Evolutionary conservation across 2,113 vertebrate genomes (phyloP).

Genomic region (Pelvicachromis taeniatus): DNA sequence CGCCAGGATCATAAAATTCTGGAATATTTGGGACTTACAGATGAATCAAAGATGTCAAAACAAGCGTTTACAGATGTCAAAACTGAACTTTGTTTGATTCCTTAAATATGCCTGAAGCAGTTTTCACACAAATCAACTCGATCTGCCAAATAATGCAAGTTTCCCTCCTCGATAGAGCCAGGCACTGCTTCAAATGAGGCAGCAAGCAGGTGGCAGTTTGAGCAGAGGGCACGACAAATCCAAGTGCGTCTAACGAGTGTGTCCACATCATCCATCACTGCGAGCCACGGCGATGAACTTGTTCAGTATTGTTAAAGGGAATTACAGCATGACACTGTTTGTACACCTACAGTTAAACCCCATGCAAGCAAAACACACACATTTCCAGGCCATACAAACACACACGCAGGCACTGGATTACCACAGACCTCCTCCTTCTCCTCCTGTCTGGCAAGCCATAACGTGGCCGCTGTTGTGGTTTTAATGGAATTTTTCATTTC

Average conservation of each 20-base stretch:
- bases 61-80: not conserved
- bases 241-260: not conserved
- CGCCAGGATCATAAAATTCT: not conserved
- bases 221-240: conserved; percentile 3
- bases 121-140: not conserved
- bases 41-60: not conserved
- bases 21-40: not conserved
- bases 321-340: conserved; percentile 49
- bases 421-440: not conserved
- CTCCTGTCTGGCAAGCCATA: not conserved
- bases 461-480: not conserved
- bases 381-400: not conserved
- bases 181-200: not conserved
- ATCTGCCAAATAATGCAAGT: not conserved
- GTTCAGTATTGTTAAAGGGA: conserved; percentile 45
- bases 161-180: not conserved
- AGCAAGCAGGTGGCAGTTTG: not conserved
- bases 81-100: not conserved
- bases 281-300: conserved; percentile 37
- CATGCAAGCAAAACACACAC: conserved; percentile 22
- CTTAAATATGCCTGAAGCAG: not conserved
- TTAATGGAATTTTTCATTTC: conserved; percentile 17
- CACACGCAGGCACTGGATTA: not conserved
- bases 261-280: conserved; percentile 36
- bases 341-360: conserved; percentile 42